These are phyloP conservation scores for Homarus gammarus DNA, from an alignment of 2,888 invertebrate species.

Conservation along the genomic window DNA sequence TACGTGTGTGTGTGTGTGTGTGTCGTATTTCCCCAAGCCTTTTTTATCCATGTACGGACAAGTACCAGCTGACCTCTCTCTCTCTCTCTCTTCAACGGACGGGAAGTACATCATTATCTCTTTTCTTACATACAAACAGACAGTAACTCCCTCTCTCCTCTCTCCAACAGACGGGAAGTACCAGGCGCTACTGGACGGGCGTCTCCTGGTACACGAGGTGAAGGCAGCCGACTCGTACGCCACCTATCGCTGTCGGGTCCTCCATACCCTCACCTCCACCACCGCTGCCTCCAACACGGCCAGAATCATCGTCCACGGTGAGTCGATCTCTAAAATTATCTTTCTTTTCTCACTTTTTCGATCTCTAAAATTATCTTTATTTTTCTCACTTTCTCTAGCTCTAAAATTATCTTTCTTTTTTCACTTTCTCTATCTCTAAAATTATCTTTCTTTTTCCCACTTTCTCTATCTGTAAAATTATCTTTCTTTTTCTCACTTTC, in stretches of 20 bases:
- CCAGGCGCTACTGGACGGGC: slow-evolving; percentile 66
- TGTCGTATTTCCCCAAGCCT: too few species aligned
- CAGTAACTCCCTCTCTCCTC: neutral
- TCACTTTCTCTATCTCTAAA: neutral
- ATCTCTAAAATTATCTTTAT: slow-evolving; percentile 15
- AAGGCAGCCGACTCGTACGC: slow-evolving; percentile 69
- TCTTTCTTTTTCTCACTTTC: slow-evolving; percentile 12
- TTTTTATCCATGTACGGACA: too few species aligned
- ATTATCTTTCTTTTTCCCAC: neutral
- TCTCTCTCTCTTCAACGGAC: neutral
- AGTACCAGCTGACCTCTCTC: too few species aligned
- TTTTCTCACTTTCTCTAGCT: slow-evolving; percentile 24
- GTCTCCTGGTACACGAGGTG: slow-evolving; percentile 66
- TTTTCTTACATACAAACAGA: too few species aligned
- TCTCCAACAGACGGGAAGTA: slow-evolving; percentile 71
- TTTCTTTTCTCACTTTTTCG: slow-evolving; percentile 20
- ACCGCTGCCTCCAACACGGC: slow-evolving; percentile 72
- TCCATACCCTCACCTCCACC: slow-evolving; percentile 68
- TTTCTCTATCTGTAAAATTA: neutral
- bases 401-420: too few species aligned
- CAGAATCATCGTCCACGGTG: slow-evolving; percentile 71
- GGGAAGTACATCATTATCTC: too few species aligned
- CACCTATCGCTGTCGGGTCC: slow-evolving; percentile 64
- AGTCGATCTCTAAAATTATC: neutral
- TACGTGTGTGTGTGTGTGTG: too few species aligned